Base-by-base conservation (phyloP, 2,888 invertebrate species). In the Drepanosiphum platanoidis region DNA sequence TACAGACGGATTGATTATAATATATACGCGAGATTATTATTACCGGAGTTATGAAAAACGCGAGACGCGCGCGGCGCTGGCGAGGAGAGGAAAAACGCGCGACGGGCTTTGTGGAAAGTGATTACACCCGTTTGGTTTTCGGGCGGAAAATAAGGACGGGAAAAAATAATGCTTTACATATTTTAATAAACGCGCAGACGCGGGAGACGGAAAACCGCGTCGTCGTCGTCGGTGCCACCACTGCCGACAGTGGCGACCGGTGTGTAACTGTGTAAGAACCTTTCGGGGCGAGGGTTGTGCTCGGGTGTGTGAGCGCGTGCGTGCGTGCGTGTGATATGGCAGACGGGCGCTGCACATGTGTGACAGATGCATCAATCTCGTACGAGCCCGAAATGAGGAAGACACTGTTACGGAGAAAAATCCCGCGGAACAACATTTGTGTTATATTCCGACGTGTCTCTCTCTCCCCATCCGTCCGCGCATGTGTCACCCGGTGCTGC, bases 331-430 rank as follows among this genome's bases (percentile, higher is more conserved):
- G 36, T 61, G 64, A 64, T 46, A 68, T 68, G 4, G 34, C 9
- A 71, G 71, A 61, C 72, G 32, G n/a, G n/a, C 39, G 61, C 30
- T 27, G 46, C 74, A 66, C 83, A 75, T 30, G 52, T 84, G 83
- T 68, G 75, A 68, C 83, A 81, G 75, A 84, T 84, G 83, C 66
- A 84, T 84, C 75, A 83, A 84, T 84, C 83, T 84, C 83, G 36
- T 32, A 4, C 30, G 82, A 11, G 18, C 82, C n/a, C 75, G 18
- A 74, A 64, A 83, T 46, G 64, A 83, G 58, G 30, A 39, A 36
- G 27, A 30, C 46, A 39, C n/a, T 36, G 22, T 39, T 22, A 80
- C 66, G n/a, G 39, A 58, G 36, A 80, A 71, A 70, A 80, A 80
- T 52, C 58, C 58, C 70, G 22, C 36, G 70, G 18, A 70, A 71